Evolutionary conservation across 2,888 invertebrate species (phyloP), one percentile per base, ranked within the genome.

Genomic region (Rhodophaea formosa): DNA sequence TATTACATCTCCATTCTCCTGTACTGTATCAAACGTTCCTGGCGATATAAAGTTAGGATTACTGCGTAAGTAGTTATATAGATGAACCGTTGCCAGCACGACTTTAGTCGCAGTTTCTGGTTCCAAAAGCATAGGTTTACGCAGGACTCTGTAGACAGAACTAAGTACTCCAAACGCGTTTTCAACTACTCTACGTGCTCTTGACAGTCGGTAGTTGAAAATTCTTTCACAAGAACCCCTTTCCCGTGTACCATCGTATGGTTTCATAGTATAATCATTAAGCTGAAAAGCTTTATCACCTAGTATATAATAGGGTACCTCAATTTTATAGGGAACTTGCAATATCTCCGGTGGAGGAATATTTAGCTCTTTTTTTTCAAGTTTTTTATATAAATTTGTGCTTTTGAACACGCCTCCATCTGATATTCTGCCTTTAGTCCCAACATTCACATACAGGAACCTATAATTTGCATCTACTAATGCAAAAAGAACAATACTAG

Each of bases 381-480:
- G 17, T 46, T 17, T 16, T 17, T 44, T 53, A 47, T 55, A 69
- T 65, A 59, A 56, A 30, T 55, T 52, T 44, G 10, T 39, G 59
- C 47, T 45, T 55, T 56, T 51, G 16, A 62, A 60, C 8, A 63
- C 58, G 8, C 63, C 63, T 5, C 62, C 63, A 53, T 65, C 63
- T 5, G 53, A 57, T 30, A 62, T 62, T 12, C 61, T 57, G 32
- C 63, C 69, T 51, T 67, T 59, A 35, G 61, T 53, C 1, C 67
- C 65, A 52, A 79, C 70, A 59, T 65, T 53, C 44, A 62, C 66
- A 49, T 65, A 74, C 8, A 70, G 62, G 65, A 80, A 80, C n/a
- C 74, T 72, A 60, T 80, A 84, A 60, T 83, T 65, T 15, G 79
- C 78, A 68, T 84, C 80, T 8, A 74, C 80, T 53, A 80, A 44